phyloP scores from a whole-genome alignment of 2,797 vertebrate genomes.

The Pseudochromis fuscus region DNA sequence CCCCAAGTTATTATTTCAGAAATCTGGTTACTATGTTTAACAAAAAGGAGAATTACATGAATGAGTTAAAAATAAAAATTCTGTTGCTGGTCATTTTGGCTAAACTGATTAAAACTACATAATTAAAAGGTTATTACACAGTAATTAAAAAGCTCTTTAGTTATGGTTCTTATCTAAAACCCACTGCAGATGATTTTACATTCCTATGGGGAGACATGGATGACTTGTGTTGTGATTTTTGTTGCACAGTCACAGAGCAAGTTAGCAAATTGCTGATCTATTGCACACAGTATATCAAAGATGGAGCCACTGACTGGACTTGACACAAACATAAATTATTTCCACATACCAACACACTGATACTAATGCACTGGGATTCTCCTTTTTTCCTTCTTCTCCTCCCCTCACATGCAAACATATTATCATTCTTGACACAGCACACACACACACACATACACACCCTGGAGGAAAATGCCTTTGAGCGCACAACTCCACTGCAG shows the following conservation, averaged over 20 bases:
- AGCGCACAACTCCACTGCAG: not conserved
- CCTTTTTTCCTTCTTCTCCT: no score
- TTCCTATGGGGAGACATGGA: not conserved
- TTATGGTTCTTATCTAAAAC: not conserved
- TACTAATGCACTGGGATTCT: no score
- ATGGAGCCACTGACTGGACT: no score
- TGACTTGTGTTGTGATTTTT: not conserved
- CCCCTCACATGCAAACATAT: constrained; percentile 17
- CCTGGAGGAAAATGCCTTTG: constrained; percentile 21
- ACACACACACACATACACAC: constrained; percentile 26
- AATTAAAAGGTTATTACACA: not conserved
- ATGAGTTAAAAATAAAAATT: no score
- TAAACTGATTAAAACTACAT: not conserved
- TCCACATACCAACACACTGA: no score
- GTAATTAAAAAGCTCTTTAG: not conserved
- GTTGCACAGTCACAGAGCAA: no score
- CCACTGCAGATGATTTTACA: not conserved
- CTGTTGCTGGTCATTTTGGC: not conserved
- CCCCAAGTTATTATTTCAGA: no score
- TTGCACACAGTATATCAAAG: no score
- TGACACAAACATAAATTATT: no score
- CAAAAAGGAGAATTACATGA: no score
- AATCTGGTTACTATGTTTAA: no score
- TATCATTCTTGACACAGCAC: constrained; percentile 18
- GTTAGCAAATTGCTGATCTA: no score